Percentiles rank a stretch among this genome's conserved stretches.
phyloP scores from a whole-genome alignment of 2,888 invertebrate species.

The Drosophila antonietae region DNA sequence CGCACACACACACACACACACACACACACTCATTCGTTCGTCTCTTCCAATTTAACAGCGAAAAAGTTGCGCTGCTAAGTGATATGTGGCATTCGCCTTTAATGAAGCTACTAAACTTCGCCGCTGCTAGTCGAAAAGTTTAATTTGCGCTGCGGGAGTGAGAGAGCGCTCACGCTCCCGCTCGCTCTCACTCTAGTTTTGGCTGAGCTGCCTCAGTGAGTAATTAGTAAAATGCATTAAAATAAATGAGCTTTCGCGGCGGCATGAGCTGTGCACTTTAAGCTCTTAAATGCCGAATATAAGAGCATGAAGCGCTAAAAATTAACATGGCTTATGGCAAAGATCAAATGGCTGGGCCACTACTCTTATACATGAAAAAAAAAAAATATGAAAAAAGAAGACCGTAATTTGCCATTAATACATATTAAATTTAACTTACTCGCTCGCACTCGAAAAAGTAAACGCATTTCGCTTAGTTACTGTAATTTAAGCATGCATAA shows the following conservation, averaged over 20 bases:
- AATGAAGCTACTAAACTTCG: slow-evolving; percentile 64
- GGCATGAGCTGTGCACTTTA: background rate
- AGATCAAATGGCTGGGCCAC: slow-evolving; percentile 9
- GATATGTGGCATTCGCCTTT: slow-evolving; percentile 62
- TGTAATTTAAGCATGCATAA: slow-evolving; percentile 48
- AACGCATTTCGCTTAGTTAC: slow-evolving; percentile 47
- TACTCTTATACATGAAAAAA: slow-evolving; percentile 5
- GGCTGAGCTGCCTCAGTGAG: slow-evolving; percentile 32
- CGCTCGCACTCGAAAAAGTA: slow-evolving; percentile 15
- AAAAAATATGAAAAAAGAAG: background rate
- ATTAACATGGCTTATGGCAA: slow-evolving; percentile 31
- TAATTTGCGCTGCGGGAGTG: slow-evolving; percentile 53
- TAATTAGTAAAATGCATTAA: slow-evolving; percentile 76
- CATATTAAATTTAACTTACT: slow-evolving; percentile 30
- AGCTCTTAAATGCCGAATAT: slow-evolving; percentile 22
- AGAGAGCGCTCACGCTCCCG: background rate
- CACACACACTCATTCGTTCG: background rate
- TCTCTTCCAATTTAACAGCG: slow-evolving; percentile 61
- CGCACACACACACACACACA: slow-evolving; percentile 3
- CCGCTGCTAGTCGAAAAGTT: slow-evolving; percentile 69
- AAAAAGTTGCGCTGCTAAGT: slow-evolving; percentile 56
- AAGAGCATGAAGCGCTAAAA: slow-evolving; percentile 20
- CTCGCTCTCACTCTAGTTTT: background rate
- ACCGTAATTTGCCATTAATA: slow-evolving; percentile 23
- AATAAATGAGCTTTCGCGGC: slow-evolving; percentile 57